These are phyloP conservation scores for Sitodiplosis mosellana DNA, from an alignment of 1,140 invertebrate species.

Conservation along the genomic window DNA sequence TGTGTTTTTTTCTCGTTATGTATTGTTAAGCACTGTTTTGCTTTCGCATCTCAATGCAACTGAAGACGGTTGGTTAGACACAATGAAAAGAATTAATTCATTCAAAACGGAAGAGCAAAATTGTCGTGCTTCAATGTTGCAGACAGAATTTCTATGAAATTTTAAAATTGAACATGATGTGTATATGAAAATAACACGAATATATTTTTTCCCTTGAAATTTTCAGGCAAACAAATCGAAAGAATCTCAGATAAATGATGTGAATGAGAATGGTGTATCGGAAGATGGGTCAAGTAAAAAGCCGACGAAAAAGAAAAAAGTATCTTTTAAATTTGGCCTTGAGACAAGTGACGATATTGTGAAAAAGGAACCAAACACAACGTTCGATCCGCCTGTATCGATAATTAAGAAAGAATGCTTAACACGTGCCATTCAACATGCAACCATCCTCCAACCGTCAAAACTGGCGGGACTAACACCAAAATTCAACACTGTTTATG, in stretches of 20 bases:
- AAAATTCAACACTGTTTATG: slow-evolving; percentile 10
- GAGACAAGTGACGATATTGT: slow-evolving; percentile 24
- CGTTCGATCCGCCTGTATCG: slow-evolving; percentile 15
- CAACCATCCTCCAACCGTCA: slow-evolving; percentile 19
- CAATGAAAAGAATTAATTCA: no score
- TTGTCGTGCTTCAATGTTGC: no score
- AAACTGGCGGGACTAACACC: slow-evolving; percentile 22
- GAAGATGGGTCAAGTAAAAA: not conserved
- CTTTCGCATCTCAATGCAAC: no score
- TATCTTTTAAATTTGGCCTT: slow-evolving; percentile 23
- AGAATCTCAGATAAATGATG: not conserved
- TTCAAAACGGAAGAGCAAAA: no score
- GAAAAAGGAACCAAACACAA: slow-evolving; percentile 20
- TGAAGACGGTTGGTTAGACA: no score
- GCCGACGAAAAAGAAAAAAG: slow-evolving; percentile 19
- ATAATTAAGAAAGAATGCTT: slow-evolving; percentile 24
- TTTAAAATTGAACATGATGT: no score
- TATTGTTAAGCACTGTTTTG: no score
- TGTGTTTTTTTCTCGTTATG: no score
- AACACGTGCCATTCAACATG: slow-evolving; percentile 15
- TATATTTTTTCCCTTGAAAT: no score
- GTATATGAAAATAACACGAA: no score
- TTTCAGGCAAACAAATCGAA: not conserved
- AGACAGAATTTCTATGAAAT: no score
- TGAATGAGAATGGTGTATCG: not conserved